phyloP scores from a whole-genome alignment of 2,113 vertebrate species.

The Myiopsitta monachus region DNA sequence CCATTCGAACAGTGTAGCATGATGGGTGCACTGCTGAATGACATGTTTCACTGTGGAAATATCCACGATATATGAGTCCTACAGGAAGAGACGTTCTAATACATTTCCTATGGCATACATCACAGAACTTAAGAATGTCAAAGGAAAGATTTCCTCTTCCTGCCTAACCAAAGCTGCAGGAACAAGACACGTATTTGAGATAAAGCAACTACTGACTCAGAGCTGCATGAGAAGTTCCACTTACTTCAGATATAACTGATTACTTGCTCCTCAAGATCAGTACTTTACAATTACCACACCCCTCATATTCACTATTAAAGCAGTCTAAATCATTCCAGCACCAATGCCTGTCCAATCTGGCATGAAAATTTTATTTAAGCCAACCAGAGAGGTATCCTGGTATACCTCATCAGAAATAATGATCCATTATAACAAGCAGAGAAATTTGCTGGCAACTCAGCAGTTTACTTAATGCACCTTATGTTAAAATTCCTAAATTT shows the following conservation, averaged over 20 bases:
- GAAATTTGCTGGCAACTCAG: neutral
- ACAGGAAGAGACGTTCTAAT: neutral
- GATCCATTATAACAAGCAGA: neutral
- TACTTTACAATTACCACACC: neutral
- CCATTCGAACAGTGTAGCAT: neutral
- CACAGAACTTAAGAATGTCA: neutral
- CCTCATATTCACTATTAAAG: neutral
- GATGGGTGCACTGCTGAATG: neutral
- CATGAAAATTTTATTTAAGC: neutral
- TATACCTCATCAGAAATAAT: neutral
- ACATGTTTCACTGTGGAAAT: neutral
- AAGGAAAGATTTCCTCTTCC: neutral
- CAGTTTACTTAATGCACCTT: neutral
- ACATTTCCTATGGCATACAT: neutral
- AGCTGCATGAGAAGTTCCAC: neutral
- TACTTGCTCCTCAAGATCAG: neutral
- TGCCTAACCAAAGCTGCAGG: neutral
- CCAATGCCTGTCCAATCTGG: neutral
- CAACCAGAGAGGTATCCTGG: neutral
- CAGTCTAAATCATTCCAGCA: neutral
- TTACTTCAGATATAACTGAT: neutral
- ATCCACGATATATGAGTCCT: fast-evolving
- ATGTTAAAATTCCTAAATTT: neutral
- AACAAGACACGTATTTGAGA: neutral
- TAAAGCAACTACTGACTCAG: neutral